Evolutionary conservation across 2,888 invertebrate genomes (phyloP).

Genomic region (Auanema freiburgensis): DNA sequence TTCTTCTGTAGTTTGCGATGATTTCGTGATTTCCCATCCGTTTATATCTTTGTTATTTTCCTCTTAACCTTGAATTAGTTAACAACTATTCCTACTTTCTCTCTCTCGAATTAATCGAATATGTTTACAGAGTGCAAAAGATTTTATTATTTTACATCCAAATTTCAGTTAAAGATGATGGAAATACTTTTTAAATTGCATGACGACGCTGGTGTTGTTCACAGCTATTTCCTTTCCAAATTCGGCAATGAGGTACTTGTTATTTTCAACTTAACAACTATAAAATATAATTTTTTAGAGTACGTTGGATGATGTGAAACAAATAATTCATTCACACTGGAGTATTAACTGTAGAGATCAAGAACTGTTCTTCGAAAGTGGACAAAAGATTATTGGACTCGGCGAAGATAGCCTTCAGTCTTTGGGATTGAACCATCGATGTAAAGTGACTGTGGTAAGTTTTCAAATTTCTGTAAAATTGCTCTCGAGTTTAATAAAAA

Average conservation of each 20-base stretch:
- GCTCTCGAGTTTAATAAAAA: conserved; percentile 6
- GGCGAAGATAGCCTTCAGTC: conserved; percentile 15
- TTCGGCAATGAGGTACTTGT: conserved; percentile 16
- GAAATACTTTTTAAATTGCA: conserved; percentile 17
- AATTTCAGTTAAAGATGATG: conserved; percentile 15
- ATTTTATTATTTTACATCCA: no score
- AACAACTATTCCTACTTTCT: conserved; percentile 12
- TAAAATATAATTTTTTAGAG: conserved; percentile 14
- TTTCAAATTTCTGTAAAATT: conserved; percentile 14
- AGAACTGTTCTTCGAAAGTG: conserved; percentile 16
- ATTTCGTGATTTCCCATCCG: background rate
- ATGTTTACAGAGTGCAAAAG: conserved; percentile 7
- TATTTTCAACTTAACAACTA: conserved; percentile 15
- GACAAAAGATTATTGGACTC: conserved; percentile 11
- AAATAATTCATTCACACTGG: conserved; percentile 15
- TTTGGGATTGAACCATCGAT: conserved; percentile 17
- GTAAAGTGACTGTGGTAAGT: conserved; percentile 22
- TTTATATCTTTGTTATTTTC: conserved; percentile 8
- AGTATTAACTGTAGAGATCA: conserved; percentile 10
- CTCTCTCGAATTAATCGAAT: conserved; percentile 8
- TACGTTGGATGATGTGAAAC: conserved; percentile 15
- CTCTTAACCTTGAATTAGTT: conserved; percentile 2
- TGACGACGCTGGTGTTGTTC: conserved; percentile 15
- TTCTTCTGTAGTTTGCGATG: conserved; percentile 3
- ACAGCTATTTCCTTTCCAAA: conserved; percentile 11